Conservation (phyloP, 1,140 invertebrate species). For the Luehdorfia chinensis region DNA sequence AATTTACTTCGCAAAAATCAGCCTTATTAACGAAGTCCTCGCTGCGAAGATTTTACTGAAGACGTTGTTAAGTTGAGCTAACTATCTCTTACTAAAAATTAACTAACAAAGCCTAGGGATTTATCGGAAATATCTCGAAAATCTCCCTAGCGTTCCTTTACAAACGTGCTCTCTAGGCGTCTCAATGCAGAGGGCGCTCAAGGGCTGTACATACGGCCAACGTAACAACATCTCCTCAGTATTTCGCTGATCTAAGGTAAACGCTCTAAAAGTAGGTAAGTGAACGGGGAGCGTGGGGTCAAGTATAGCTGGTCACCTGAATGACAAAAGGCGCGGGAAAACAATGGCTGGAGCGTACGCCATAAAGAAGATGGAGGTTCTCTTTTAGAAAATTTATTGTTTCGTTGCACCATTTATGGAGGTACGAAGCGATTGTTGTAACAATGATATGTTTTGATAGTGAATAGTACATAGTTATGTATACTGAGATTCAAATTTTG, state of each 20-base stretch:
- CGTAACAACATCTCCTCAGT: conserved; percentile 16
- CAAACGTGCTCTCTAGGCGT: conserved; percentile 30
- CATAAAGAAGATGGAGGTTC: conserved; percentile 31
- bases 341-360: conserved; percentile 29
- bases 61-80: conserved; percentile 19
- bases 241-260: conserved; percentile 17
- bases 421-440: conserved; percentile 16
- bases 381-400: conserved; percentile 35
- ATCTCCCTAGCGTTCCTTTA: conserved; percentile 31
- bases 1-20: too few species aligned
- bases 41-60: conserved; percentile 5
- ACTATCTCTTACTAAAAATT: conserved; percentile 31
- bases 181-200: conserved; percentile 29
- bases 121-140: conserved; percentile 41
- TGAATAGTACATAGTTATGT: conserved; percentile 1
- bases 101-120: conserved; percentile 35
- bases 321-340: conserved; percentile 37
- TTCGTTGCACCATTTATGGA: conserved; percentile 25
- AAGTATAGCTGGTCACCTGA: conserved; percentile 21
- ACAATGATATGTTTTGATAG: conserved; percentile 7
- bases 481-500: too few species aligned
- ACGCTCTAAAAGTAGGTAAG: conserved; percentile 10
- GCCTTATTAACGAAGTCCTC: not conserved
- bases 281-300: conserved; percentile 21
- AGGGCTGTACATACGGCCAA: conserved; percentile 22